phyloP scores from a whole-genome alignment of 2,797 vertebrate genomes.

The Danio tinwini region DNA sequence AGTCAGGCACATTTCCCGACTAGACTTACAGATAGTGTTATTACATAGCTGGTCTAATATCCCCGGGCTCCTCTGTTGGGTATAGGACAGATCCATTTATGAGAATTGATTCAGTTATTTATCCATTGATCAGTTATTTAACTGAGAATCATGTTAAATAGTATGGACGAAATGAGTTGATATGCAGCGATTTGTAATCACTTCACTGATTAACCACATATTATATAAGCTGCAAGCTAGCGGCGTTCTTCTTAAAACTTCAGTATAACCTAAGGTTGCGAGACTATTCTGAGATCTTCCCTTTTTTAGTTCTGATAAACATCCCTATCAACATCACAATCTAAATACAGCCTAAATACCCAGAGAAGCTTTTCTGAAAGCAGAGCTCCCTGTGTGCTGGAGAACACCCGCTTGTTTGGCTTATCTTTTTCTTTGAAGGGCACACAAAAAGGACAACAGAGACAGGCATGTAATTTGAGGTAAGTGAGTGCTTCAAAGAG shows the following conservation, averaged over 20 bases:
- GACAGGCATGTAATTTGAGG: slow-evolving; percentile 74
- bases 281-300: slow-evolving; percentile 1
- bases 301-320: slow-evolving; percentile 19
- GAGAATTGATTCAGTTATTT: no score
- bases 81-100: slow-evolving; percentile 8
- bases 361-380: slow-evolving; percentile 24
- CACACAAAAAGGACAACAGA: slow-evolving; percentile 65
- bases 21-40: slow-evolving; percentile 77
- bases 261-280: neutral
- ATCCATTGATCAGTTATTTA: no score
- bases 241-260: neutral
- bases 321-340: slow-evolving; percentile 43
- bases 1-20: slow-evolving; percentile 75
- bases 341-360: slow-evolving; percentile 58
- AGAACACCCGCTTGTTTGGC: slow-evolving; percentile 28
- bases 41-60: slow-evolving; percentile 72
- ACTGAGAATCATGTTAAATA: slow-evolving; percentile 27
- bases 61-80: slow-evolving; percentile 28
- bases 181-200: neutral
- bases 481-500: slow-evolving; percentile 81
- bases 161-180: neutral
- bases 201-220: slow-evolving; percentile 40
- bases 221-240: neutral
- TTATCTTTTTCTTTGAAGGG: slow-evolving; percentile 44
- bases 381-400: slow-evolving; percentile 34